A percentile compares a stretch with the other conserved stretches of the same genome.
phyloP scores from a whole-genome alignment of 2,797 vertebrate species.

The Phoeniculus purpureus region DNA sequence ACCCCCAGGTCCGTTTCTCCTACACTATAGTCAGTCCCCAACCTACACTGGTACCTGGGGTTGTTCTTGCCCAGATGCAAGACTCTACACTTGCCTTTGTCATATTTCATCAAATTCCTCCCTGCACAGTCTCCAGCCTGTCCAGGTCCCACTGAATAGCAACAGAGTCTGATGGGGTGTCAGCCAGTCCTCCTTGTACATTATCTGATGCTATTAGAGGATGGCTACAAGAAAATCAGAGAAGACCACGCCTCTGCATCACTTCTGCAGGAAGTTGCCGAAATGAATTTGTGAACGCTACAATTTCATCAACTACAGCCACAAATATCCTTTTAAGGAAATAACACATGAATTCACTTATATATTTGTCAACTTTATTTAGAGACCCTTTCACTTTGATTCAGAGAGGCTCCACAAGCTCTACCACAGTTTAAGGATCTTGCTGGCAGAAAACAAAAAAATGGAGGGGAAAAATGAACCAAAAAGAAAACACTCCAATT shows the following conservation, averaged over 20 bases:
- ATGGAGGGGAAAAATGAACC: neutral
- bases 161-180: no score
- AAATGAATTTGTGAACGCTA: neutral
- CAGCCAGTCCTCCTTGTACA: no score
- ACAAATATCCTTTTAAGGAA: neutral
- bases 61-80: no score
- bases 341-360: neutral
- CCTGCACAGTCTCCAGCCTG: no score
- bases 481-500: neutral
- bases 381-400: neutral
- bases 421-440: neutral
- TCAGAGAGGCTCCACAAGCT: neutral
- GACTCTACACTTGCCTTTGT: no score
- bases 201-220: neutral
- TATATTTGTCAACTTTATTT: neutral
- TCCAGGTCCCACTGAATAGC: no score
- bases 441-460: neutral
- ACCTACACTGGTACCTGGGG: no score
- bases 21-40: no score
- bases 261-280: neutral
- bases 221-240: neutral
- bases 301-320: neutral
- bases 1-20: no score
- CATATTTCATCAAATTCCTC: no score
- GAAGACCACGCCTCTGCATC: neutral